Conservation (phyloP, 2,113 vertebrate genomes). For the Columba janthina region DNA sequence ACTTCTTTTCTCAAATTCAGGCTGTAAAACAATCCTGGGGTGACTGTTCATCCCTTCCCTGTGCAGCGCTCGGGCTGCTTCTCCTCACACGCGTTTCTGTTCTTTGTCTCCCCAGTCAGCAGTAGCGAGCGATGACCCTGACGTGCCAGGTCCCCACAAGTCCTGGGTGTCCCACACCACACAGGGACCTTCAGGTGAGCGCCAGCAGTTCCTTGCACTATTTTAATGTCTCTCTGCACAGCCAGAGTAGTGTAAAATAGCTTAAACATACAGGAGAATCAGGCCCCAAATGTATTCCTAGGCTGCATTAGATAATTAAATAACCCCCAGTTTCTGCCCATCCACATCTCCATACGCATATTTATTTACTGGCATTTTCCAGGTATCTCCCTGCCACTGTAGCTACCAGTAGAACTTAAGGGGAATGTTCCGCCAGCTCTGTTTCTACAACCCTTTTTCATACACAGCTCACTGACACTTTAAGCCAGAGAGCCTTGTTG, state of each 20-base stretch:
- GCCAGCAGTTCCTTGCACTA: not conserved
- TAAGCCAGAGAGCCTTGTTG: not conserved
- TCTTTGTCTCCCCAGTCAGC: not conserved
- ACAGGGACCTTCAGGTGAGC: not conserved
- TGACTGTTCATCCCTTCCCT: not conserved
- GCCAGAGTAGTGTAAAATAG: not conserved
- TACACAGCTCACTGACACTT: not conserved
- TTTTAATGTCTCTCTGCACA: not conserved
- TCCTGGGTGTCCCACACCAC: not conserved
- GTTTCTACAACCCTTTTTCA: not conserved
- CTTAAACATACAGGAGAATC: not conserved
- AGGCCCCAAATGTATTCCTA: not conserved
- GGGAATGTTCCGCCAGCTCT: not conserved
- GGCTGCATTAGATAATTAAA: not conserved
- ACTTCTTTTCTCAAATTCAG: constrained; percentile 16
- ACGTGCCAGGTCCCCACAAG: not conserved
- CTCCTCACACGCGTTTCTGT: not conserved
- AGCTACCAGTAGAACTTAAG: not conserved
- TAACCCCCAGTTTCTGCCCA: not conserved
- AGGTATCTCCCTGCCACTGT: not conserved
- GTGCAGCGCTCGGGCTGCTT: not conserved
- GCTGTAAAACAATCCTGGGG: constrained; percentile 37
- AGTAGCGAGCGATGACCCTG: not conserved
- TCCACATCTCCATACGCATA: fast-evolving
- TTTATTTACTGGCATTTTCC: not conserved